A percentile compares a stretch with the other conserved stretches of the same genome.
Evolutionary conservation across 2,797 vertebrate species (phyloP).

Genomic region (Emys orbicularis): DNA sequence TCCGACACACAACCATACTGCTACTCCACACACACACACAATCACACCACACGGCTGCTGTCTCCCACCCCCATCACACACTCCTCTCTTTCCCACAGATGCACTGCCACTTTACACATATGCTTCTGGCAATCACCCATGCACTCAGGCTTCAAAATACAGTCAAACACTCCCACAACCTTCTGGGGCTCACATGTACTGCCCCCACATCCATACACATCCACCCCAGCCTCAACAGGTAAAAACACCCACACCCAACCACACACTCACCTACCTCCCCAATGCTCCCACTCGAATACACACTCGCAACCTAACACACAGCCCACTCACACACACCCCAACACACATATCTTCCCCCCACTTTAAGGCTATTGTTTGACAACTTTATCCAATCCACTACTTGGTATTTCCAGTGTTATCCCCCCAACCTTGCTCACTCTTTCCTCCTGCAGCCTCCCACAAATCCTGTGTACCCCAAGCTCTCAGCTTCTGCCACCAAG

Average conservation of each 20-base stretch:
- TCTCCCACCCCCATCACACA: neutral
- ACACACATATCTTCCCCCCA: neutral
- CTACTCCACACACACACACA: neutral
- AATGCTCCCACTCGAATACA: neutral
- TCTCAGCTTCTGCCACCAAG: neutral
- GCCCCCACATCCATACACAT: no score
- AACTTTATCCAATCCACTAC: neutral
- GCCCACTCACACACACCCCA: neutral
- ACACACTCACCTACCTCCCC: neutral
- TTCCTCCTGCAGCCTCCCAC: neutral
- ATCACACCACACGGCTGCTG: neutral
- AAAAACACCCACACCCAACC: neutral
- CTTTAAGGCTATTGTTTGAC: neutral
- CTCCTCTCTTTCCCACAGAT: neutral
- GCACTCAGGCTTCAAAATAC: neutral
- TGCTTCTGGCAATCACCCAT: neutral
- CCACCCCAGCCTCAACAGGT: neutral
- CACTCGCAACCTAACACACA: neutral
- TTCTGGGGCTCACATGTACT: neutral
- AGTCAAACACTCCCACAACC: neutral
- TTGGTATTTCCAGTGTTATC: neutral
- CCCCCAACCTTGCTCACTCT: neutral
- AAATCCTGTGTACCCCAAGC: neutral
- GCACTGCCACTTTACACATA: neutral
- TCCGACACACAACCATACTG: neutral